Conservation (phyloP, 1,140 invertebrate species). For the Chironomus striatipennis region DNA sequence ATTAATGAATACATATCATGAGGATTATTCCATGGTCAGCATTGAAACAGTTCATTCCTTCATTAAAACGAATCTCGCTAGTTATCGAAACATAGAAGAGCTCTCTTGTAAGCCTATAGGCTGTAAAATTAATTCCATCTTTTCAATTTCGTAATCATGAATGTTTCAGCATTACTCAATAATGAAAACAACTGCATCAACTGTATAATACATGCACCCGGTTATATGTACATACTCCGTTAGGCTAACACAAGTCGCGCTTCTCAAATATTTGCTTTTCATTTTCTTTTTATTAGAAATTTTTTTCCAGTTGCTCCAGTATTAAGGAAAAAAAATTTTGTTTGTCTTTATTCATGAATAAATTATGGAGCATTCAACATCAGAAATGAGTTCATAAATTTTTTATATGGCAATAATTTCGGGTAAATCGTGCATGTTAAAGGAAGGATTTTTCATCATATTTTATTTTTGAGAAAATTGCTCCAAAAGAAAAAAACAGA, state of each 20-base stretch:
- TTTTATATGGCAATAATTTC: constrained; percentile 19
- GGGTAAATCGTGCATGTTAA: constrained; percentile 6
- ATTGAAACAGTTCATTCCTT: background rate
- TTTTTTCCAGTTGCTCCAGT: background rate
- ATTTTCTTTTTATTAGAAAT: background rate
- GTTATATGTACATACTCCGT: background rate
- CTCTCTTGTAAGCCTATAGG: too few relatives aligned
- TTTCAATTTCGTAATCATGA: too few relatives aligned
- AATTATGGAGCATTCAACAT: constrained; percentile 14
- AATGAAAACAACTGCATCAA: too few relatives aligned
- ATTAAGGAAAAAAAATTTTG: background rate
- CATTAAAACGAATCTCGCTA: too few relatives aligned
- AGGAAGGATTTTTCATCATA: background rate
- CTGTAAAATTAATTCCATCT: too few relatives aligned
- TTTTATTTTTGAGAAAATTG: too few relatives aligned
- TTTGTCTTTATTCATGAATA: constrained; percentile 18
- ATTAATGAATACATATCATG: background rate
- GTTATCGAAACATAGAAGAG: too few relatives aligned
- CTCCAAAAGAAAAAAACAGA: too few relatives aligned
- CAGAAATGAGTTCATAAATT: constrained; percentile 21
- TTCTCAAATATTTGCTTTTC: constrained; percentile 14
- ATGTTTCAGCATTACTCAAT: too few relatives aligned
- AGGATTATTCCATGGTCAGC: background rate
- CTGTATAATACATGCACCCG: too few relatives aligned
- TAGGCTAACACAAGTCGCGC: constrained; percentile 11